Evolutionary conservation across 1,140 invertebrate species (phyloP).

Genomic region (Scaptomyza graminum): DNA sequence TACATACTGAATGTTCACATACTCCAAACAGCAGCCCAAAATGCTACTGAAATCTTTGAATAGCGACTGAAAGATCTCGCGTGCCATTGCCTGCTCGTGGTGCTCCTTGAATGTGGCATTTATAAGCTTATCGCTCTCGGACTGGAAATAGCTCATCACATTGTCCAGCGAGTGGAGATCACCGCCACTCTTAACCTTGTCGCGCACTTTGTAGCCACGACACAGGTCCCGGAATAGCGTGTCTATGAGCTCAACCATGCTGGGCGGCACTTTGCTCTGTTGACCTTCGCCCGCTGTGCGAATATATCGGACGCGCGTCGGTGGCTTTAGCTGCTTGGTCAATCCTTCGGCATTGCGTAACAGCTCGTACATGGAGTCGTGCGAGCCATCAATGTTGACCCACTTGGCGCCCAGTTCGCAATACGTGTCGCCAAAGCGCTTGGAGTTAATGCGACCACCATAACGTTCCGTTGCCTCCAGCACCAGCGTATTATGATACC

Average conservation of each 20-base stretch:
- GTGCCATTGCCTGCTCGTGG: slow-evolving; percentile 55
- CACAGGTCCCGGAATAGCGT: slow-evolving; percentile 67
- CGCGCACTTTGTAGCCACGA: slow-evolving; percentile 58
- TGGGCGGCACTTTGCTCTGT: slow-evolving; percentile 33
- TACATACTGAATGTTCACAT: slow-evolving; percentile 77
- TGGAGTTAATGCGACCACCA: slow-evolving; percentile 90
- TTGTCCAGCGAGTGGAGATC: slow-evolving; percentile 69
- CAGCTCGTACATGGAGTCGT: slow-evolving; percentile 73
- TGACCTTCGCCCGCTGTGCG: slow-evolving; percentile 26
- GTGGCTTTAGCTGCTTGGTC: slow-evolving; percentile 58
- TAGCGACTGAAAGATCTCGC: slow-evolving; percentile 72
- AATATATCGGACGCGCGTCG: slow-evolving; percentile 45
- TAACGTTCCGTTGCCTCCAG: slow-evolving; percentile 91
- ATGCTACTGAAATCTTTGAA: slow-evolving; percentile 77
- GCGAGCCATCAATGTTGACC: slow-evolving; percentile 69
- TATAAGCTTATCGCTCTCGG: slow-evolving; percentile 66
- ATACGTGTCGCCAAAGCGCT: slow-evolving; percentile 89
- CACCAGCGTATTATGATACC: slow-evolving; percentile 88
- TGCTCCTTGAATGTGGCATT: slow-evolving; percentile 42
- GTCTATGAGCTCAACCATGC: slow-evolving; percentile 67
- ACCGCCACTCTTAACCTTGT: slow-evolving; percentile 54
- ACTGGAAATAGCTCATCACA: slow-evolving; percentile 71
- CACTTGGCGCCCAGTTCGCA: slow-evolving; percentile 88
- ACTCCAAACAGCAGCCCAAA: slow-evolving; percentile 72
- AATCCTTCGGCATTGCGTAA: slow-evolving; percentile 63